Evolutionary conservation across 2,888 invertebrate genomes (phyloP).

Genomic region (Ectemnius lituratus): DNA sequence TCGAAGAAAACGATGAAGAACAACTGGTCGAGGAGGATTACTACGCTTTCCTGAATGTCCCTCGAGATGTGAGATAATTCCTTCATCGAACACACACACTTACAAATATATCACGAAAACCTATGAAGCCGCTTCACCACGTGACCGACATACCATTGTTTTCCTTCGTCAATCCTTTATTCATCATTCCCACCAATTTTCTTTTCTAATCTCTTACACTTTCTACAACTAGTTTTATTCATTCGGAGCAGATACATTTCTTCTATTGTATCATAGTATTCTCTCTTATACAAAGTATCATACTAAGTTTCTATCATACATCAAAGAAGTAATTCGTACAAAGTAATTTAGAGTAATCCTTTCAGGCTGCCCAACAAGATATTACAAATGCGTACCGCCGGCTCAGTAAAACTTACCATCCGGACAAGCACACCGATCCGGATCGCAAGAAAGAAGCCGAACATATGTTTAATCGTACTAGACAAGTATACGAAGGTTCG

Average conservation of each 20-base stretch:
- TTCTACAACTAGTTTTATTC: too few relatives aligned
- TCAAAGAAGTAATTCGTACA: too few relatives aligned
- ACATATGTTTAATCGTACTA: constrained; percentile 93
- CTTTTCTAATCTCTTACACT: too few relatives aligned
- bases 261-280: too few relatives aligned
- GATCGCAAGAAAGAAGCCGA: constrained; percentile 93
- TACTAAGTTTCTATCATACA: too few relatives aligned
- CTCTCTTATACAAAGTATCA: too few relatives aligned
- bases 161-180: too few relatives aligned
- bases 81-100: constrained; percentile 9
- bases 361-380: constrained; percentile 93
- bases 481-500: constrained; percentile 94
- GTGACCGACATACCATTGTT: background rate
- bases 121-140: constrained; percentile 11
- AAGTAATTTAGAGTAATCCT: too few relatives aligned
- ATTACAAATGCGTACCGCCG: constrained; percentile 95
- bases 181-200: too few relatives aligned
- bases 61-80: constrained; percentile 85
- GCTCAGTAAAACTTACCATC: constrained; percentile 95
- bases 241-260: too few relatives aligned
- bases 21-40: constrained; percentile 88
- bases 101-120: constrained; percentile 8
- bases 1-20: constrained; percentile 84
- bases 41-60: constrained; percentile 92
- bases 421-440: constrained; percentile 95